These are phyloP conservation scores for Ahaetulla prasina DNA, from an alignment of 2,113 vertebrate species.

Conservation along the genomic window DNA sequence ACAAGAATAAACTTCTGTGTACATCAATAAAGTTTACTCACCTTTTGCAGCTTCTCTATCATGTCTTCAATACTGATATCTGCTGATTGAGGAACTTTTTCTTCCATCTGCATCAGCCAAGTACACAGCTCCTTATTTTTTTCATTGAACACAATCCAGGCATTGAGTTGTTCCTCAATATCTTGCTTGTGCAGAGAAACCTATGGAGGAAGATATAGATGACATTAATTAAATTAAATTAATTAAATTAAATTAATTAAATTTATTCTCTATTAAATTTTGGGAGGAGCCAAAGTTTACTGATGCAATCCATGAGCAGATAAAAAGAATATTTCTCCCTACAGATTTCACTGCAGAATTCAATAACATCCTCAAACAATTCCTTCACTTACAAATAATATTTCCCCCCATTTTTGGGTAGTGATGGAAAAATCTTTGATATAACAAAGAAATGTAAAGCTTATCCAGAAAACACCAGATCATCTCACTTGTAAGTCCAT, in stretches of 20 bases:
- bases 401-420: not conserved
- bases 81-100: conserved; percentile 80
- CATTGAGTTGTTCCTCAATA: conserved; percentile 85
- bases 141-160: conserved; percentile 89
- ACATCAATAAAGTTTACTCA: conserved; percentile 44
- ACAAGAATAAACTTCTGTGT: no score
- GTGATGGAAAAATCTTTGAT: conserved; percentile 26
- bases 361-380: not conserved
- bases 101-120: conserved; percentile 93
- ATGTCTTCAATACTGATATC: conserved; percentile 92
- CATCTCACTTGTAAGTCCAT: not conserved
- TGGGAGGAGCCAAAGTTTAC: conserved; percentile 16
- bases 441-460: conserved; percentile 13
- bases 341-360: not conserved
- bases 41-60: conserved; percentile 96
- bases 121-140: conserved; percentile 91
- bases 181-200: conserved; percentile 85
- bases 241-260: no score
- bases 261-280: not conserved
- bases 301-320: conserved; percentile 1
- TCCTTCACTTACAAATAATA: not conserved
- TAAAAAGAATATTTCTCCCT: not conserved
- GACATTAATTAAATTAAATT: not conserved
- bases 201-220: conserved; percentile 57
- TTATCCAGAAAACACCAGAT: conserved; percentile 33